Conservation (phyloP, 2,888 invertebrate genomes). For the Hololepta plana region DNA sequence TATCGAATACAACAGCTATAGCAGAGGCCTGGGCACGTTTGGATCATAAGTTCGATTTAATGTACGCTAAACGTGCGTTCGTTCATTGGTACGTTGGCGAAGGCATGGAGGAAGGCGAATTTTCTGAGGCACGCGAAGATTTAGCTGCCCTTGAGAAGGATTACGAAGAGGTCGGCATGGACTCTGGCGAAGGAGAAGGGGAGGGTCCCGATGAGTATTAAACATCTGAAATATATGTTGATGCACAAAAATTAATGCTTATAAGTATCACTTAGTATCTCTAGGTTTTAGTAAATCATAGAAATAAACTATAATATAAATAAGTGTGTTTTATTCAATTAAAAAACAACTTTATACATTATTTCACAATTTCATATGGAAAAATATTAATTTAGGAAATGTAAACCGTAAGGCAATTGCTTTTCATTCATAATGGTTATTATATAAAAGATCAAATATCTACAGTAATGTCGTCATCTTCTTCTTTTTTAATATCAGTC, state of each 20-base stretch:
- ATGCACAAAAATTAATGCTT: too few species aligned
- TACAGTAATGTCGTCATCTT: slow-evolving; percentile 21
- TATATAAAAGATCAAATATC: too few species aligned
- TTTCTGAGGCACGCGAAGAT: slow-evolving; percentile 60
- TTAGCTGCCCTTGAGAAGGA: slow-evolving; percentile 65
- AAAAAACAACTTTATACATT: too few species aligned
- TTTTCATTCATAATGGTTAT: too few species aligned
- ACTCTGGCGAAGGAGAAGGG: slow-evolving; percentile 64
- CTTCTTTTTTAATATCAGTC: slow-evolving; percentile 26
- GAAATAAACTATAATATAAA: too few species aligned
- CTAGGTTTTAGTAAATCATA: too few species aligned
- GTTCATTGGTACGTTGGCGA: slow-evolving; percentile 89
- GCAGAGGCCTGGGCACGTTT: slow-evolving; percentile 94
- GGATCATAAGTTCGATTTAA: slow-evolving; percentile 90
- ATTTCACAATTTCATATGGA: too few species aligned
- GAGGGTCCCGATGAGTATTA: slow-evolving; percentile 68
- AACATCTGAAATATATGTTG: too few species aligned
- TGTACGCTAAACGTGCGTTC: slow-evolving; percentile 95
- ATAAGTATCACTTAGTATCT: too few species aligned
- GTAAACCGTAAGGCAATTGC: too few species aligned
- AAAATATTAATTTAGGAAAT: too few species aligned
- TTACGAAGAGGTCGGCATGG: slow-evolving; percentile 79
- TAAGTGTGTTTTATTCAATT: too few species aligned
- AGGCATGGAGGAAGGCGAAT: slow-evolving; percentile 76
- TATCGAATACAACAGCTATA: slow-evolving; percentile 94